Evolutionary conservation across 1,140 invertebrate species (phyloP).

Genomic region (Drosophila dunni): DNA sequence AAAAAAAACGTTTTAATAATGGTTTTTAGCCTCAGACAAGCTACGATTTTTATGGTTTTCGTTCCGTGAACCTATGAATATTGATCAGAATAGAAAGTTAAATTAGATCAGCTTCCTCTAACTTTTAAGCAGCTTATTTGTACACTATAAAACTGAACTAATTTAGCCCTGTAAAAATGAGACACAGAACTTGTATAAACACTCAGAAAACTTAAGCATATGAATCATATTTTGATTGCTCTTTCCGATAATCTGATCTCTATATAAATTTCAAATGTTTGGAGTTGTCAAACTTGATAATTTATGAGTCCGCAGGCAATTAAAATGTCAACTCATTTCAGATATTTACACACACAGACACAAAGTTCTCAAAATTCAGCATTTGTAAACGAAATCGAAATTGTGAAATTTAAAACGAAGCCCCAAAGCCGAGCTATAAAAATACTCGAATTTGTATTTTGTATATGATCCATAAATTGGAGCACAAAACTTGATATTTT

Average conservation of each 20-base stretch:
- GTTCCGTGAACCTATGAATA: background rate
- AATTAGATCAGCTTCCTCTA: conserved; percentile 13
- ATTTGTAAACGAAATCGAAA: conserved; percentile 28
- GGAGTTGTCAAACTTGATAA: conserved; percentile 52
- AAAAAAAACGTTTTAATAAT: conserved; percentile 30
- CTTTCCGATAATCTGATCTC: conserved; percentile 11
- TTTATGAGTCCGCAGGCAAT: conserved; percentile 64
- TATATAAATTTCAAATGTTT: conserved; percentile 19
- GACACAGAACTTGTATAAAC: background rate
- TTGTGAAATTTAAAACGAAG: conserved; percentile 39
- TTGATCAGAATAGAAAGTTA: conserved; percentile 31
- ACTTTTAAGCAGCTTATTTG: background rate
- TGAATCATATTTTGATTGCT: conserved; percentile 26
- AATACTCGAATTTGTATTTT: conserved; percentile 38
- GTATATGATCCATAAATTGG: conserved; percentile 29
- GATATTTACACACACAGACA: conserved; percentile 6
- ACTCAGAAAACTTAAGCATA: background rate
- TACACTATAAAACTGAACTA: background rate
- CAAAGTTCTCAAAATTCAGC: conserved; percentile 17
- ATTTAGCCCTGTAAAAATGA: background rate
- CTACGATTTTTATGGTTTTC: background rate
- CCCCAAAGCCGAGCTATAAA: conserved; percentile 32
- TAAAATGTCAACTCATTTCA: conserved; percentile 62
- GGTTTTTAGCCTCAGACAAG: background rate
- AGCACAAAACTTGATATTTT: conserved; percentile 35